These are phyloP conservation scores for Melanotaenia nigrans DNA, from an alignment of 2,797 vertebrate species.

Conservation along the genomic window DNA sequence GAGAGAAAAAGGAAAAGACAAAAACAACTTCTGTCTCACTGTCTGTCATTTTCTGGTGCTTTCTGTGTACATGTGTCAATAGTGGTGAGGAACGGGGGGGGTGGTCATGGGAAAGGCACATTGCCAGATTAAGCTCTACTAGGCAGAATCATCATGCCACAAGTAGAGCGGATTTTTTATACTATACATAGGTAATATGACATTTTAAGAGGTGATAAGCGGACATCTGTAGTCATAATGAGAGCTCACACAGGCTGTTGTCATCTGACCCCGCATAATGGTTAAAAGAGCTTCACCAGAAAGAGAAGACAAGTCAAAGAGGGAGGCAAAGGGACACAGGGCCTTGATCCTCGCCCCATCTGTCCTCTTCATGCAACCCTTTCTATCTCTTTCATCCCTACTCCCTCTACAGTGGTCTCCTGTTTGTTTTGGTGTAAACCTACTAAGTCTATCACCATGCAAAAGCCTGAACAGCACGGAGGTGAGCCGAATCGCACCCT, in stretches of 20 bases:
- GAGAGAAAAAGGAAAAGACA: conserved; percentile 73
- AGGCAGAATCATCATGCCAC: conserved; percentile 34
- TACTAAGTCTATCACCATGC: conserved; percentile 50
- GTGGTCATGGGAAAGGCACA: conserved; percentile 61
- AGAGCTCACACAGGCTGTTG: conserved; percentile 41
- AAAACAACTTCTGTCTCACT: conserved; percentile 81
- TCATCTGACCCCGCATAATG: conserved; percentile 53
- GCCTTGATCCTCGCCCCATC: conserved; percentile 79
- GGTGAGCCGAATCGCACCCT: conserved; percentile 52
- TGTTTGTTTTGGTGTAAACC: conserved; percentile 64
- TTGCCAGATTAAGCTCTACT: conserved; percentile 54
- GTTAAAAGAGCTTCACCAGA: conserved; percentile 55
- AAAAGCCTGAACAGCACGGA: conserved; percentile 67
- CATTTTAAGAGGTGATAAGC: conserved; percentile 21
- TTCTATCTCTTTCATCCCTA: conserved; percentile 61
- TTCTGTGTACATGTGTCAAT: conserved; percentile 54
- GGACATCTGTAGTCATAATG: conserved; percentile 51
- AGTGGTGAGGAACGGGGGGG: conserved; percentile 8
- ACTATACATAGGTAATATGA: not conserved
- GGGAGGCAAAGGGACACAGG: conserved; percentile 48
- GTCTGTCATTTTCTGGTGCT: conserved; percentile 72
- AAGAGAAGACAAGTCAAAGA: conserved; percentile 52
- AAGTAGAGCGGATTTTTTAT: conserved; percentile 15
- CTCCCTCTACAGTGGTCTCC: conserved; percentile 57
- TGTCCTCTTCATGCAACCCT: conserved; percentile 69